Conservation (phyloP, 2,888 invertebrate genomes). For the Heteropelma amictum region DNA sequence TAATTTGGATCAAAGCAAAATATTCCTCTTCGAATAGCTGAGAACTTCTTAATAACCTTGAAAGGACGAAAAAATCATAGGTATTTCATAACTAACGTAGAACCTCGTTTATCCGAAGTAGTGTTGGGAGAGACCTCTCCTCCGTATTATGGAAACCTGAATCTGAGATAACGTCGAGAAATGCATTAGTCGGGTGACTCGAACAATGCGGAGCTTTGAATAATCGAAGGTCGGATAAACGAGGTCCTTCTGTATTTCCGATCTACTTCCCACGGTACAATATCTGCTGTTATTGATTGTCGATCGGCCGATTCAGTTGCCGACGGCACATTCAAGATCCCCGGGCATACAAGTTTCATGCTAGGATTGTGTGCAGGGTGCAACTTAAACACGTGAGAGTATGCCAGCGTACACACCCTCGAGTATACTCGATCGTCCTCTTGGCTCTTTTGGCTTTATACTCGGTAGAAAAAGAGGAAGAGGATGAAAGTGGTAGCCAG, state of each 20-base stretch:
- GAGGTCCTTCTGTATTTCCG: background rate
- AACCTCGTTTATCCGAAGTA: too few relatives aligned
- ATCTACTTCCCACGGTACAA: background rate
- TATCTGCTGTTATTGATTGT: background rate
- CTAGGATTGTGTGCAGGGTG: conserved; percentile 41
- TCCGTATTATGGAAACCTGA: background rate
- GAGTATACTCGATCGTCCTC: conserved; percentile 4
- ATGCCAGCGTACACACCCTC: conserved; percentile 5
- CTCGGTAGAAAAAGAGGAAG: conserved; percentile 36
- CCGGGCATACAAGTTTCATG: conserved; percentile 7
- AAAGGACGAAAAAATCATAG: too few relatives aligned
- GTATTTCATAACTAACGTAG: too few relatives aligned
- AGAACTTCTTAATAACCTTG: too few relatives aligned
- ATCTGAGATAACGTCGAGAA: background rate
- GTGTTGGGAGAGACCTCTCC: too few relatives aligned
- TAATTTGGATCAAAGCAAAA: too few relatives aligned
- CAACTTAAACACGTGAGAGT: conserved; percentile 21
- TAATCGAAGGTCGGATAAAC: background rate
- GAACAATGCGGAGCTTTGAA: too few relatives aligned
- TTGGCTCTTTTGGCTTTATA: too few relatives aligned
- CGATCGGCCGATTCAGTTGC: background rate
- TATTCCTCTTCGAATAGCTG: too few relatives aligned
- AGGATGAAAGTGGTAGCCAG: conserved; percentile 30
- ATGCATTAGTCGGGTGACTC: too few relatives aligned
- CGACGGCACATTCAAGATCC: conserved; percentile 9